Evolutionary conservation across 1,140 invertebrate species (phyloP).

Genomic region (Pseudomyrmex pallidus): DNA sequence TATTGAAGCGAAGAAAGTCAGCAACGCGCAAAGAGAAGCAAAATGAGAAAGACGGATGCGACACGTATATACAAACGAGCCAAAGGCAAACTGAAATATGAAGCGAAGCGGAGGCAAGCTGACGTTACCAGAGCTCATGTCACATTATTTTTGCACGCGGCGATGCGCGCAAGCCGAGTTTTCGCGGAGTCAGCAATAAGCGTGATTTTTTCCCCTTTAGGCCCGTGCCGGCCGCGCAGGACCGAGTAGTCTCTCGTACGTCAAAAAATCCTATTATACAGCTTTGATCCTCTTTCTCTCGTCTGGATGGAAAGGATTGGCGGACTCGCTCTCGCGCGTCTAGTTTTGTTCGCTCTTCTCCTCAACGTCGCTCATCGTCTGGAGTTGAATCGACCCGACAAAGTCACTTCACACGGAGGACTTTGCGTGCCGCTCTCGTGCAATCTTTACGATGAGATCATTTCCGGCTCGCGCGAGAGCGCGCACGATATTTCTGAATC

Average conservation of each 20-base stretch:
- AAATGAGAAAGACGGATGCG: background rate
- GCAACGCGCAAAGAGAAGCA: background rate
- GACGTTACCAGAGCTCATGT: slow-evolving; percentile 78
- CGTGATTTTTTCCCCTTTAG: slow-evolving; percentile 53
- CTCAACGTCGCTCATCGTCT: slow-evolving; percentile 71
- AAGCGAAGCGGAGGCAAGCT: slow-evolving; percentile 71
- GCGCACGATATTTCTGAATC: slow-evolving; percentile 47
- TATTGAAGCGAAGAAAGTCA: slow-evolving; percentile 11
- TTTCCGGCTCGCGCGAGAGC: background rate
- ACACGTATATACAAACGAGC: slow-evolving; percentile 7
- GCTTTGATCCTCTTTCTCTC: slow-evolving; percentile 71
- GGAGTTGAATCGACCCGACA: slow-evolving; percentile 70
- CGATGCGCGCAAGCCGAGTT: slow-evolving; percentile 76
- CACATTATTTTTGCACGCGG: slow-evolving; percentile 81
- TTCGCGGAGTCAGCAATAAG: slow-evolving; percentile 79
- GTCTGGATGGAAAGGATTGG: slow-evolving; percentile 70
- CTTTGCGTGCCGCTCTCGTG: slow-evolving; percentile 54
- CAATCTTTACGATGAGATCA: slow-evolving; percentile 56
- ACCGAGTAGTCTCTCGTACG: slow-evolving; percentile 64
- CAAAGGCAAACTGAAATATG: slow-evolving; percentile 62
- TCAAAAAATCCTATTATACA: slow-evolving; percentile 73
- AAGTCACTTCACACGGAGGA: slow-evolving; percentile 64
- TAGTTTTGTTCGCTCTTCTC: slow-evolving; percentile 73
- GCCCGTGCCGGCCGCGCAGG: slow-evolving; percentile 38
- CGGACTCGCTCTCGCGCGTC: slow-evolving; percentile 58